Evolutionary conservation across 2,888 invertebrate species (phyloP).

Genomic region (Papilio demoleus): DNA sequence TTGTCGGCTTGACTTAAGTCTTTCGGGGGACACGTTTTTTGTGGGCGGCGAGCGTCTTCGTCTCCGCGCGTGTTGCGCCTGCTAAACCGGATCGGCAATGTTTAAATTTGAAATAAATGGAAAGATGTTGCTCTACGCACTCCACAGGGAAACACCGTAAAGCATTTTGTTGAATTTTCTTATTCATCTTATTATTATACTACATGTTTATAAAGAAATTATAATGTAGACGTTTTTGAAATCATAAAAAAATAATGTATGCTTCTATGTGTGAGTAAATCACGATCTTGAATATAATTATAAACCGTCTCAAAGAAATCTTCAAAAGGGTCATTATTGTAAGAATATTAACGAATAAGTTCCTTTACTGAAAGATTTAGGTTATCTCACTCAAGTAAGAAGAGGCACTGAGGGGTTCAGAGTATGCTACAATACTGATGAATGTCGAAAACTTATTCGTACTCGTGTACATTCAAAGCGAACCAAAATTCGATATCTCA

Average conservation of each 20-base stretch:
- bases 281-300: not conserved
- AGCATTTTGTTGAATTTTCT: not conserved
- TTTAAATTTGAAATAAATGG: constrained; percentile 31
- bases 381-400: constrained; percentile 10
- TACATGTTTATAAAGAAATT: not conserved
- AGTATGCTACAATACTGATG: constrained; percentile 17
- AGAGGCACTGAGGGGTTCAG: not conserved
- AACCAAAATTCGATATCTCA: constrained; percentile 23
- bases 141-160: not conserved
- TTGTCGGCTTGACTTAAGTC: constrained; percentile 34
- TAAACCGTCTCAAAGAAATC: constrained; percentile 8
- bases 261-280: no score
- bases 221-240: no score
- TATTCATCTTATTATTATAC: not conserved
- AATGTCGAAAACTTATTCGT: constrained; percentile 12
- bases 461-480: not conserved
- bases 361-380: constrained; percentile 5
- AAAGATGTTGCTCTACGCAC: constrained; percentile 16
- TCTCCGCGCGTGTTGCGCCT: constrained; percentile 33
- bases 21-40: constrained; percentile 37
- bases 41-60: constrained; percentile 28
- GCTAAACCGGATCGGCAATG: constrained; percentile 26
- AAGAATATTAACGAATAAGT: not conserved
- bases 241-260: no score
- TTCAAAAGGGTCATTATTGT: constrained; percentile 13